phyloP scores from a whole-genome alignment of 2,797 vertebrate genomes.

The Ibycter americanus region DNA sequence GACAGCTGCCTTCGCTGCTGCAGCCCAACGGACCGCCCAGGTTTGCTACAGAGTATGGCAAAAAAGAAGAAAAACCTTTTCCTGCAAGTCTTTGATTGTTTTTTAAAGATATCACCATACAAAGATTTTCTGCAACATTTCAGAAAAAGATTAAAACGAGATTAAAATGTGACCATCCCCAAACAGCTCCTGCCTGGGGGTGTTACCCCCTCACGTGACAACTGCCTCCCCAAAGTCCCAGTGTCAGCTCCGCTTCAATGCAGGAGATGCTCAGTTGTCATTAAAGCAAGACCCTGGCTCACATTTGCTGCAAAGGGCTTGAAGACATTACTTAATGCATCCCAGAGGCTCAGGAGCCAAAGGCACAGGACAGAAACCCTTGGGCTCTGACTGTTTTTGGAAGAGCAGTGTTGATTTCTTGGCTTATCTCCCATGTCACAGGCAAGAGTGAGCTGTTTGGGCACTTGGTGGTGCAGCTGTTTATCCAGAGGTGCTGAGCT shows the following conservation, averaged over 20 bases:
- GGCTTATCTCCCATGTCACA: accelerated
- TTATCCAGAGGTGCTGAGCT: neutral
- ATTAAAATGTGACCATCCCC: neutral
- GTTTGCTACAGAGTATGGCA: neutral
- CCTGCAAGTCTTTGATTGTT: neutral
- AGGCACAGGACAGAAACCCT: neutral
- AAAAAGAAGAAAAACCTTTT: neutral
- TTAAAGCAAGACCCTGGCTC: neutral
- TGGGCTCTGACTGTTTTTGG: neutral
- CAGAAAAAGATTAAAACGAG: neutral
- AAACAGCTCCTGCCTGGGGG: neutral
- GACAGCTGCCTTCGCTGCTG: accelerated
- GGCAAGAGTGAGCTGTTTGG: neutral
- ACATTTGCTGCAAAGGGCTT: neutral
- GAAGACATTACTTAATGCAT: neutral
- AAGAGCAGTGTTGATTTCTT: neutral
- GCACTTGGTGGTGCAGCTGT: neutral
- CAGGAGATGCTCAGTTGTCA: neutral
- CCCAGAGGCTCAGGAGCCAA: neutral
- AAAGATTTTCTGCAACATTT: constrained; percentile 6
- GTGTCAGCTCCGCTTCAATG: neutral
- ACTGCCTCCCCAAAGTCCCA: neutral
- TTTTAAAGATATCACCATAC: neutral
- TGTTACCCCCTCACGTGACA: accelerated
- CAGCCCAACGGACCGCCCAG: neutral